Evolutionary conservation across 92 coral and sea anemone genomes (phyloP), one percentile per base, ranked within the genome.

Genomic region (Parazoanthus darwini): DNA sequence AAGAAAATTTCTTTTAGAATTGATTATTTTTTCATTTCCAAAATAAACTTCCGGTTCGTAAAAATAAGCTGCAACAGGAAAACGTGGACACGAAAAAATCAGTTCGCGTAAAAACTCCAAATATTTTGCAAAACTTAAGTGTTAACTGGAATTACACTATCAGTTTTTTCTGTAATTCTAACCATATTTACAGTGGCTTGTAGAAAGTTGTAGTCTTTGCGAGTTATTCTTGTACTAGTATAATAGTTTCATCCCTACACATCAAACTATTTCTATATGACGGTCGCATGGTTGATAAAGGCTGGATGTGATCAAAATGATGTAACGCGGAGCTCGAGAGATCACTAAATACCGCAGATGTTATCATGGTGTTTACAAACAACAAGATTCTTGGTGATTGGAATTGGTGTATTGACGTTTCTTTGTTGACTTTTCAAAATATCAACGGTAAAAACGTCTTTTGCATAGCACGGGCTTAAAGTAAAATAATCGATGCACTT

Each of bases 341-440:
- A 26, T 25, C 39, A 29, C 37, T 14, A 72, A 36, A 72, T 72
- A 72, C 16, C 14, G 37, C 37, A 72, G 76, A 74, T 74, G 14
- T 44, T 78, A 78, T 77, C 50, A 23, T 7, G 6, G 56, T 81
- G 43, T 63, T 39, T 59, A 63, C 56, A n/a, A 82, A 82, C 33
- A 50, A 35, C 48, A 59, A 66, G 37, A 82, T 43, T 81, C 20
- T 54, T 48, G 15, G 65, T 43, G 37, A 56, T 63, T 58, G 16
- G 59, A 83, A 39, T 46, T 44, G 36, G 75, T 48, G 50, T 84
- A 71, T 43, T 84, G 79, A 84, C 50, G 16, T 23, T 72, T 84
- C 36, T 50, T 46, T 84, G 66, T 54, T 80, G 48, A 15, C 43
- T 71, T 10, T 39, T 44, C 11, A 16, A 23, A 29, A 42, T 39